Evolutionary conservation across 2,797 vertebrate species (phyloP), one percentile per base, ranked within the genome.

Genomic region (Anguilla marmorata): DNA sequence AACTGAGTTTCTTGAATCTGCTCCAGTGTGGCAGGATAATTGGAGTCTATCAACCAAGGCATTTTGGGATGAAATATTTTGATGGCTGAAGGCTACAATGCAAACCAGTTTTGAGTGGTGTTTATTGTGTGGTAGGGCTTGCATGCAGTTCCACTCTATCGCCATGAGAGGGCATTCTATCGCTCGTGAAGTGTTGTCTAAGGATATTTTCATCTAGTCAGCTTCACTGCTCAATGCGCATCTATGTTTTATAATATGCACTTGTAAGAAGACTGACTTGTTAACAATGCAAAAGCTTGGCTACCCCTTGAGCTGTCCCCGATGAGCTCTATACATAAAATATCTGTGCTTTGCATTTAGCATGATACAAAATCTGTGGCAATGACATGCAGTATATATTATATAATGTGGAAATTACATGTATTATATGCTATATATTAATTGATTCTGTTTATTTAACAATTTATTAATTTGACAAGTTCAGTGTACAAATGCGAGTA

Each of bases 91-190:
- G 76, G 27, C 41, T 1, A 45, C 41, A 48, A 45, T 45, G 37
- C 19, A 45, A 80, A 24, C 37, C 27, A 19, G 37, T 21, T 45
- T 14, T 41, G 54, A 58, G 11, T 30, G 30, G 72, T 30, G 30
- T 76, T 76, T 12, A 41, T 19, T 45, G 33, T 5, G 33, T 41
- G 4, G 27, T 7, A 33, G 33, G 12, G 66, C 30, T 2, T 41
- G 33, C 54, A 37, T 90, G 89, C 54, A 89, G 69, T 91, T 90
- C 86, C 87, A 88, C 69, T 16, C 87, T 84, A 84, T 14, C 60
- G 76, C 92, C 91, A 91, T 88, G 88, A 90, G 90, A 60, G 91
- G 90, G 87, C 90, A 66, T 41, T 41, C 37, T 41, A 41, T 41
- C 72, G 58, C 80, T 91, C 72, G 19, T 76, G 84, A 84, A 76